Evolutionary conservation across 2,797 vertebrate species (phyloP), one percentile per base, ranked within the genome.

Genomic region (Vipera ursinii): DNA sequence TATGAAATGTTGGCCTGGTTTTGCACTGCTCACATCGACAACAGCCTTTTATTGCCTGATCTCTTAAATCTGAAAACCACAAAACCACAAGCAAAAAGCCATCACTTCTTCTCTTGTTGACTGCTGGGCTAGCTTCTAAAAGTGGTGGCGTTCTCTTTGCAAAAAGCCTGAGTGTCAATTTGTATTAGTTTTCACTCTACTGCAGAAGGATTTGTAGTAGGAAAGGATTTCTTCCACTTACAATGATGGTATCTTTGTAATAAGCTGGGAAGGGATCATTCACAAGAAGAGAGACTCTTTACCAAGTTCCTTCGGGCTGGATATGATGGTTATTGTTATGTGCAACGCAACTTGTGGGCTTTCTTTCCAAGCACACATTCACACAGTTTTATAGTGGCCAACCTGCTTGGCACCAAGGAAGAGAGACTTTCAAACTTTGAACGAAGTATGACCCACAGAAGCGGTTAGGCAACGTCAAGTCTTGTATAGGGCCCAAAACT

Each of bases 251-350:
- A 94, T 85, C 92, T 97, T 96, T 96, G 89, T 92, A 95, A 95
- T 92, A 78, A 92, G 92, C 85, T 78, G 9, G 26, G 93, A 28
- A 0, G 92, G 91, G 89, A 91, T 89, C 95, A 73, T 90, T 95
- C 92, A 95, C 96, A 89, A 48, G 93, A 93, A 94, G 92, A 94
- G 90, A 96, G 86, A 95, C 89, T 94, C 95, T 91, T 96, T 93
- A 94, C 92, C 97, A 93, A 96, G 95, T 3, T 44, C 38, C 90
- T 91, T 88, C 87, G 93, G 94, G 95, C 61, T 61, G 90, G 92
- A 92, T 90, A 93, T 96, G 95, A 96, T 95, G 93, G 94, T 89
- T 93, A 91, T 93, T n/a, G 96, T 97, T 96, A 97, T 96, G 94
- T 96, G 94, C 88, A 28, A 32, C 9, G 28, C 22, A n/a, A 51